Evolutionary conservation across 2,797 vertebrate species (phyloP).

Genomic region (Dermochelys coriacea): DNA sequence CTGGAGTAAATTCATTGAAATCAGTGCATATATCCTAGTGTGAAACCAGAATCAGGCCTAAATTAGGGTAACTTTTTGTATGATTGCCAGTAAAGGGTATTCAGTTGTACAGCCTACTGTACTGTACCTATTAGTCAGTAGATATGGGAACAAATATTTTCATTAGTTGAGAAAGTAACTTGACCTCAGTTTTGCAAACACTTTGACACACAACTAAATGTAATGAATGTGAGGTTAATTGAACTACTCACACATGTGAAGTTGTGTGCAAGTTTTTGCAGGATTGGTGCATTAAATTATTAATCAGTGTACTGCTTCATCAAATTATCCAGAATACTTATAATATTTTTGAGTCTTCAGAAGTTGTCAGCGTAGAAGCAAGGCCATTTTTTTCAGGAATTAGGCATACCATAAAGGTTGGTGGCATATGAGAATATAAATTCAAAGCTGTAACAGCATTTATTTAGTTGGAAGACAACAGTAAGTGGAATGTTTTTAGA

Average conservation of each 20-base stretch:
- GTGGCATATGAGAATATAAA: neutral
- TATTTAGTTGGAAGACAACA: neutral
- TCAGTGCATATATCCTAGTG: neutral
- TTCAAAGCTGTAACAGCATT: neutral
- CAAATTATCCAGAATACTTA: neutral
- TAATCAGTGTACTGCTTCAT: neutral
- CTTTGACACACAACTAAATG: neutral
- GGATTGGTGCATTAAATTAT: neutral
- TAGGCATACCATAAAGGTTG: neutral
- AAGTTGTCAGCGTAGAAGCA: neutral
- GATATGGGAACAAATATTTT: neutral
- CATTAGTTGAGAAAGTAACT: accelerated
- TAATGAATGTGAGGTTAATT: neutral
- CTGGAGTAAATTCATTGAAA: neutral
- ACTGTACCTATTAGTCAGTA: neutral
- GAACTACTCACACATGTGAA: neutral
- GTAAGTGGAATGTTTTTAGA: neutral
- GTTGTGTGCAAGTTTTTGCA: accelerated
- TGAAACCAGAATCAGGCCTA: neutral
- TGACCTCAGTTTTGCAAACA: accelerated
- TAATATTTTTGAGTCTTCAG: neutral
- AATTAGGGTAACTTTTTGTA: no score
- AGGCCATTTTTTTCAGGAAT: neutral
- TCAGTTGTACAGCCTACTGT: neutral
- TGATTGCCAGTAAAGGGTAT: neutral